phyloP scores from a whole-genome alignment of 2,113 vertebrate genomes.

The Zosterops hypoxanthus region DNA sequence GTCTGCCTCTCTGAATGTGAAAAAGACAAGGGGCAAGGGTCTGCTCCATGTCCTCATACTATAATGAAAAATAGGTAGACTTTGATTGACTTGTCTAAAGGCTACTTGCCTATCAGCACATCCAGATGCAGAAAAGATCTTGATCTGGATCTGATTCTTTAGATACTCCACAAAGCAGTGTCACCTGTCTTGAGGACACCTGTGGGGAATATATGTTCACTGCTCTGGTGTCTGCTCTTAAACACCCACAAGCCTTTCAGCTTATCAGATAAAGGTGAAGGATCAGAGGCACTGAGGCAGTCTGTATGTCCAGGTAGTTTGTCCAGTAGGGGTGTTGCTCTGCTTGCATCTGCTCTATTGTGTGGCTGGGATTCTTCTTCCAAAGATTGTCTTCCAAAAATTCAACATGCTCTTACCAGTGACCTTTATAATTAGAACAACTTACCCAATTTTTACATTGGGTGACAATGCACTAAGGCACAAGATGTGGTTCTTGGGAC shows the following conservation, averaged over 20 bases:
- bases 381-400: not conserved
- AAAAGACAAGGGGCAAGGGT: not conserved
- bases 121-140: not conserved
- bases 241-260: not conserved
- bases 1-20: not conserved
- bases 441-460: not conserved
- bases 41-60: not conserved
- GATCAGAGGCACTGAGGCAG: not conserved
- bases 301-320: not conserved
- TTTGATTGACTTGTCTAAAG: not conserved
- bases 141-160: not conserved
- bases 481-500: not conserved
- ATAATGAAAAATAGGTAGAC: not conserved
- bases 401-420: not conserved
- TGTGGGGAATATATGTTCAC: accelerated
- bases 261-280: not conserved
- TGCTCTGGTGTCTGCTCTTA: not conserved
- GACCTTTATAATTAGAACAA: not conserved
- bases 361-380: not conserved
- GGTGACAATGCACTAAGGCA: not conserved
- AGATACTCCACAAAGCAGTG: not conserved
- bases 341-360: not conserved
- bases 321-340: not conserved
- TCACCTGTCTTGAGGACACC: not conserved
- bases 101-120: not conserved